Evolutionary conservation across 1,140 invertebrate genomes (phyloP).

Genomic region (Cheumatopsyche charites): DNA sequence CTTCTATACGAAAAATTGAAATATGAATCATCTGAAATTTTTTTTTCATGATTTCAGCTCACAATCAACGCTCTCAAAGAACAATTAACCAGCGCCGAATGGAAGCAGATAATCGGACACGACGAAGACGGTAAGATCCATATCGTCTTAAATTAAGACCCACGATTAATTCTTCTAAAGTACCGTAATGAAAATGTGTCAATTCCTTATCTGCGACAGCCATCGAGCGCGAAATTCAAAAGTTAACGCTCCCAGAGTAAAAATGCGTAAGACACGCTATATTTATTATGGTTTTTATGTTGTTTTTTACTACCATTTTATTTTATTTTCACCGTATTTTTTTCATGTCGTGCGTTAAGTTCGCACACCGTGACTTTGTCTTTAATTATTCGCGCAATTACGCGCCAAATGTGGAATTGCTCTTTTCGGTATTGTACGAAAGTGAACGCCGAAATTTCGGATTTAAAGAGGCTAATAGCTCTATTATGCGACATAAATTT

Average conservation of each 20-base stretch:
- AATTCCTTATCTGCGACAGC: too few species aligned
- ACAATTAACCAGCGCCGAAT: constrained; percentile 40
- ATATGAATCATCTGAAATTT: background rate
- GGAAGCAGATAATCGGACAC: constrained; percentile 42
- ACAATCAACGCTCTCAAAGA: constrained; percentile 35
- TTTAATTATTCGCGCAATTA: constrained; percentile 9
- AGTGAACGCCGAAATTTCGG: constrained; percentile 5
- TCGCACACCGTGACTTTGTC: background rate
- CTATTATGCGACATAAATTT: too few species aligned
- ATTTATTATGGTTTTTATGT: background rate
- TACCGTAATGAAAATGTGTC: too few species aligned
- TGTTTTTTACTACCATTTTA: too few species aligned
- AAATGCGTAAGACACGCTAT: background rate
- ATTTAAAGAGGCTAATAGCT: constrained; percentile 14
- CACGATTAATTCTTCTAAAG: too few species aligned
- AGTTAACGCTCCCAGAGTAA: background rate
- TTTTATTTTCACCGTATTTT: too few species aligned
- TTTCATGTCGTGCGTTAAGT: background rate
- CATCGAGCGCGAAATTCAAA: background rate
- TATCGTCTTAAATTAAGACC: too few species aligned
- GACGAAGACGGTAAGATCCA: constrained; percentile 40
- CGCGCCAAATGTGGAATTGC: background rate
- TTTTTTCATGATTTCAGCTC: constrained; percentile 41
- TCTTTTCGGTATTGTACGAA: background rate
- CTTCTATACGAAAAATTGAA: background rate